These are phyloP conservation scores for Drosophila rellima DNA, from an alignment of 2,888 invertebrate genomes.

Conservation along the genomic window DNA sequence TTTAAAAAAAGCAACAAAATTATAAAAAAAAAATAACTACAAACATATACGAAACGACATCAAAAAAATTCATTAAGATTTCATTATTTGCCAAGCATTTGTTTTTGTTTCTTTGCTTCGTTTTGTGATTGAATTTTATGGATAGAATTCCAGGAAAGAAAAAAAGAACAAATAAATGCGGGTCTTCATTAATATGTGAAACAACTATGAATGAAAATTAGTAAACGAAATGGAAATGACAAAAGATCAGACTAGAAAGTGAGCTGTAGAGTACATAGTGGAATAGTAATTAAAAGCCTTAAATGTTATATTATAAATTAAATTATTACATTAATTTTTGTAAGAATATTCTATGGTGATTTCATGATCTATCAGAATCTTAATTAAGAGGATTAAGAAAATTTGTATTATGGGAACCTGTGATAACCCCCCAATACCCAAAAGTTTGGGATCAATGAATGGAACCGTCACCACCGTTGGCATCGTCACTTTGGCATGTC, in stretches of 20 bases:
- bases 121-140: constrained; percentile 40
- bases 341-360: background rate
- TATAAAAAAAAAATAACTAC: constrained; percentile 11
- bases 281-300: background rate
- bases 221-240: background rate
- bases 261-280: background rate
- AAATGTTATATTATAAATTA: background rate
- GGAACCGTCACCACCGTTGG: constrained; percentile 23
- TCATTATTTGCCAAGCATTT: constrained; percentile 62
- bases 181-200: constrained; percentile 26
- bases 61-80: constrained; percentile 71
- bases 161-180: constrained; percentile 37
- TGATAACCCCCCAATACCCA: background rate
- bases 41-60: constrained; percentile 18
- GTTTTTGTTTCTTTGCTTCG: constrained; percentile 21
- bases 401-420: background rate
- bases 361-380: background rate
- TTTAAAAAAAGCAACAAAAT: constrained; percentile 2
- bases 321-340: background rate
- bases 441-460: constrained; percentile 41
- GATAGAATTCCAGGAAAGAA: constrained; percentile 49
- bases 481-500: constrained; percentile 73
- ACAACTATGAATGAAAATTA: constrained; percentile 20
- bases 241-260: background rate
- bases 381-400: background rate